phyloP scores from a whole-genome alignment of 2,113 vertebrate genomes.

The Pseudois nayaur region DNA sequence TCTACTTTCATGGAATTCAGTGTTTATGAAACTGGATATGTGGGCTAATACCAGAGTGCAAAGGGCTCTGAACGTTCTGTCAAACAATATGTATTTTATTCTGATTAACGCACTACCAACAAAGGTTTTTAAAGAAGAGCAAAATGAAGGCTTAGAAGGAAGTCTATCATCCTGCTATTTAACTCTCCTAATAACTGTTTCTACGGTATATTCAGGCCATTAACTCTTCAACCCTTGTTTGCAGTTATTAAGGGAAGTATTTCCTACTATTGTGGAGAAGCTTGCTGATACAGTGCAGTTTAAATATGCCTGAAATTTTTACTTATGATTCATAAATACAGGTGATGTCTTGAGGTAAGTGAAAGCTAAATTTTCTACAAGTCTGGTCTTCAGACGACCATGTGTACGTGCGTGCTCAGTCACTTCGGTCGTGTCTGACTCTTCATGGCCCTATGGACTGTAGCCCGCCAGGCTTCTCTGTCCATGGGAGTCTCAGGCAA shows the following conservation, averaged over 20 bases:
- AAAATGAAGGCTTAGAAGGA: not conserved
- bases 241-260: not conserved
- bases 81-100: not conserved
- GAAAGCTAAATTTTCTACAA: not conserved
- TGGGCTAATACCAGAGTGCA: not conserved
- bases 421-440: not conserved
- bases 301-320: not conserved
- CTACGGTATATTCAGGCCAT: not conserved
- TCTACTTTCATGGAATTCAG: not conserved
- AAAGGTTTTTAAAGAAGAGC: not conserved
- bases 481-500: not conserved
- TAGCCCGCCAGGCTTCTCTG: not conserved
- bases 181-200: not conserved
- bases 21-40: not conserved
- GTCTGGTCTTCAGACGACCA: not conserved
- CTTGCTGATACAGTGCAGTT: not conserved
- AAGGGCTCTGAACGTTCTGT: not conserved
- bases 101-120: not conserved
- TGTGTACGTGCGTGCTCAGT: not conserved
- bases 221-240: not conserved
- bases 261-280: not conserved
- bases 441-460: not conserved
- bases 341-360: not conserved
- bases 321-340: constrained; percentile 15
- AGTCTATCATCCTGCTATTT: not conserved